phyloP scores from a whole-genome alignment of 2,888 invertebrate genomes.

The Cephus spinipes region DNA sequence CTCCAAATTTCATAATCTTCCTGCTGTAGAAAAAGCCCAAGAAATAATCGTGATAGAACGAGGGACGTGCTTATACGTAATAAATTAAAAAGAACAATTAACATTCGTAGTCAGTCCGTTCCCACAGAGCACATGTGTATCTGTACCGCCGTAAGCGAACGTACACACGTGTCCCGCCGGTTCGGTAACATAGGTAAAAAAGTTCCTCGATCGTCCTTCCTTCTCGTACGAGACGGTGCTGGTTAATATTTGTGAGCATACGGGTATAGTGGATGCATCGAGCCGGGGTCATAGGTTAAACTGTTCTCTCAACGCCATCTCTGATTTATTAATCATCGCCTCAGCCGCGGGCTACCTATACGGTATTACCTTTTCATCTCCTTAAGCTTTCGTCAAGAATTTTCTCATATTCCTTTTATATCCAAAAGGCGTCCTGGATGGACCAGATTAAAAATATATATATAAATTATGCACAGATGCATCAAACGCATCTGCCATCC shows the following conservation, averaged over 20 bases:
- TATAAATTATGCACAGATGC: background rate
- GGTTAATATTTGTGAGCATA: background rate
- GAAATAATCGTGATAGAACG: conserved; percentile 46
- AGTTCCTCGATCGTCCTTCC: conserved; percentile 25
- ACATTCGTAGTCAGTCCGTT: conserved; percentile 57
- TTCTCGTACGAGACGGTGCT: background rate
- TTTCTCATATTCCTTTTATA: background rate
- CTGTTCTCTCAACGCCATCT: conserved; percentile 59
- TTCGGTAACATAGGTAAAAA: conserved; percentile 30
- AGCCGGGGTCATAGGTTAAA: conserved; percentile 54
- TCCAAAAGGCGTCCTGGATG: background rate
- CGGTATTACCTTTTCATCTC: conserved; percentile 14
- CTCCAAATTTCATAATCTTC: background rate
- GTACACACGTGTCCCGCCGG: conserved; percentile 8
- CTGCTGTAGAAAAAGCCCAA: background rate
- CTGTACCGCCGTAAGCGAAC: conserved; percentile 45
- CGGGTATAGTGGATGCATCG: conserved; percentile 33
- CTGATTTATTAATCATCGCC: conserved; percentile 59
- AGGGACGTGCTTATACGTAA: conserved; percentile 46
- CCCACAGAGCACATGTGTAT: conserved; percentile 50
- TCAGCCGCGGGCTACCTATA: conserved; percentile 37
- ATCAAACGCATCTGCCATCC: background rate
- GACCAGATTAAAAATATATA: background rate
- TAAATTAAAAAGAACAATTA: conserved; percentile 65
- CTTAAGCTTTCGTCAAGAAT: background rate